Conservation (phyloP, 2,797 vertebrate species). For the Enteromius thamalakanensis region DNA sequence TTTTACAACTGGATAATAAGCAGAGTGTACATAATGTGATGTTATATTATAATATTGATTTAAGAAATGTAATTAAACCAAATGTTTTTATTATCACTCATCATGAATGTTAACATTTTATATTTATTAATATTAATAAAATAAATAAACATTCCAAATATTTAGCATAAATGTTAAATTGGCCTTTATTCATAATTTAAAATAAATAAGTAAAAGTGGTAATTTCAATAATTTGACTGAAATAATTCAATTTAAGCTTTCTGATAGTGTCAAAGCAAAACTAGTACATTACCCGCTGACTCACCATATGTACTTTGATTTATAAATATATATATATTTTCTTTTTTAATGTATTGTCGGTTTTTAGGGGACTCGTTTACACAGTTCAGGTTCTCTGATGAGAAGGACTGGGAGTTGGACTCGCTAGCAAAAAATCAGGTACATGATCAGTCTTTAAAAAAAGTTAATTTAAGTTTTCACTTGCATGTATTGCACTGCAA, state of each 20-base stretch:
- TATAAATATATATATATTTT: not conserved
- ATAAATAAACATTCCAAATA: not conserved
- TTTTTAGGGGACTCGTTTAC: conserved; percentile 89
- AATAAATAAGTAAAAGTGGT: not conserved
- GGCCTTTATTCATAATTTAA: not conserved
- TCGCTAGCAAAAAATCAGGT: conserved; percentile 81
- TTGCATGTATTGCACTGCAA: not conserved
- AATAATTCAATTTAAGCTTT: not conserved
- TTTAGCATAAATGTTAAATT: not conserved
- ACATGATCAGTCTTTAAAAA: conserved; percentile 54
- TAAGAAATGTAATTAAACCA: not conserved
- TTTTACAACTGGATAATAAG: too few species aligned
- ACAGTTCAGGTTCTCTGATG: conserved; percentile 92
- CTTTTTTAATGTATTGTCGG: conserved; percentile 5
- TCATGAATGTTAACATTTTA: not conserved
- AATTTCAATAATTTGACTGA: too few species aligned
- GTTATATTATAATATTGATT: too few species aligned
- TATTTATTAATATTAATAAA: not conserved
- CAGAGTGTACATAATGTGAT: not conserved
- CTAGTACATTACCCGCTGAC: not conserved
- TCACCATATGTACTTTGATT: not conserved
- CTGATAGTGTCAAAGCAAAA: conserved; percentile 2
- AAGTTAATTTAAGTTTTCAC: not conserved
- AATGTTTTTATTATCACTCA: not conserved
- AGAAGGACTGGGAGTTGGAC: conserved; percentile 91